Conservation (phyloP, 2,113 vertebrate species). For the Stigmatopora argus region DNA sequence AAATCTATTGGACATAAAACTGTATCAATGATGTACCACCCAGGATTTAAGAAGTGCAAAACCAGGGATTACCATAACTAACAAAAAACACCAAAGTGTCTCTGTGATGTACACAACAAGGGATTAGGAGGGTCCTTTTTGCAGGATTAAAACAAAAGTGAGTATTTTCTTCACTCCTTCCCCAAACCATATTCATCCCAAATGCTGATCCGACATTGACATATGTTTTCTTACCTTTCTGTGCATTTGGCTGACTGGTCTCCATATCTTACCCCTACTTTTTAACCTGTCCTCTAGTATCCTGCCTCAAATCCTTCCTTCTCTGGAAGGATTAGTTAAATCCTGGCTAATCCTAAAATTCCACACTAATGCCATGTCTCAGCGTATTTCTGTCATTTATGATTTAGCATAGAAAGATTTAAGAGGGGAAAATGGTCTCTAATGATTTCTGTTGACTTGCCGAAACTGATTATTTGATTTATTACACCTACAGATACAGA, state of each 20-base stretch:
- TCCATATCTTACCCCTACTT: slow-evolving; percentile 40
- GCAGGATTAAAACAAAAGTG: slow-evolving; percentile 67
- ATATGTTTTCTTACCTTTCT: slow-evolving; percentile 41
- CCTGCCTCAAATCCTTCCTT: slow-evolving; percentile 8
- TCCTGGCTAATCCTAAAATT: slow-evolving; percentile 51
- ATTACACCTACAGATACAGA: slow-evolving; percentile 4
- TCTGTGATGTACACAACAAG: slow-evolving; percentile 59
- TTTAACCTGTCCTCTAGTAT: slow-evolving; percentile 46
- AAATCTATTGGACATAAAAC: slow-evolving; percentile 19
- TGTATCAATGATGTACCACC: slow-evolving; percentile 22
- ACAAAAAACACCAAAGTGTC: slow-evolving; percentile 52
- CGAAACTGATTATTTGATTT: slow-evolving; percentile 12
- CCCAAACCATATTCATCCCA: slow-evolving; percentile 34
- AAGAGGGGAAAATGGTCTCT: slow-evolving; percentile 17
- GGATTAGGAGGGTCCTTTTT: slow-evolving; percentile 62
- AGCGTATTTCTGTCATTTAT: slow-evolving; percentile 22
- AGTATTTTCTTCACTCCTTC: slow-evolving; percentile 35
- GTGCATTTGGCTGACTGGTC: slow-evolving; percentile 27
- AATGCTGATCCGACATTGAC: slow-evolving; percentile 40
- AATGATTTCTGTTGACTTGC: slow-evolving; percentile 13
- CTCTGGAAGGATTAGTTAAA: slow-evolving; percentile 47
- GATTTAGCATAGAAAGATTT: slow-evolving; percentile 23
- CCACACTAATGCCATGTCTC: slow-evolving; percentile 29
- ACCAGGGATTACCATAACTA: slow-evolving; percentile 50
- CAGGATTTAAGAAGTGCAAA: slow-evolving; percentile 36